phyloP scores from a whole-genome alignment of 2,113 vertebrate species.

The Alces alces region DNA sequence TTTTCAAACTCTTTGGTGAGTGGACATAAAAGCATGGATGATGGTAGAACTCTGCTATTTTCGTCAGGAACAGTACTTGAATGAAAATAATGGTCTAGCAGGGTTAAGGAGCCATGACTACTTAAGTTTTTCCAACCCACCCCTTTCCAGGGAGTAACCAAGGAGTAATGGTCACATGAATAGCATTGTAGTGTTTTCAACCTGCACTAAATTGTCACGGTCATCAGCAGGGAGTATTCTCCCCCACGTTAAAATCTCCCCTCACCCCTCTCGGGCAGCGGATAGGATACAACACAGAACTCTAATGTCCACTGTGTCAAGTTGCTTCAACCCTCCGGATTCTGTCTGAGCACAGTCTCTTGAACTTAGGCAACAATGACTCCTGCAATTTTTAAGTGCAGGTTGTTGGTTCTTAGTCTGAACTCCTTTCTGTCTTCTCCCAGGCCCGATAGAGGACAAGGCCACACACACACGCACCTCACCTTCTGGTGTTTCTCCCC shows the following conservation, averaged over 20 bases:
- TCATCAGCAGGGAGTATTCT: not conserved
- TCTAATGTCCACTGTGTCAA: not conserved
- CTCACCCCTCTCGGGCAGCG: not conserved
- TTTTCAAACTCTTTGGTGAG: not conserved
- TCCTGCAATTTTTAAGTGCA: not conserved
- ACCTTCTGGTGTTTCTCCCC: not conserved
- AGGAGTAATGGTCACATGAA: not conserved
- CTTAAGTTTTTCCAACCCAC: not conserved
- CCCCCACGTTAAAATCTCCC: not conserved
- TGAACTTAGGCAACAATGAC: not conserved
- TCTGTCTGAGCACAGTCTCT: not conserved
- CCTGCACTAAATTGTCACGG: not conserved
- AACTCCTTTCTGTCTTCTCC: not conserved
- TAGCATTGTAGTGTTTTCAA: not conserved
- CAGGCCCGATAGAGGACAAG: not conserved
- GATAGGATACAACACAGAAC: not conserved
- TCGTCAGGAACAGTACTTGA: not conserved
- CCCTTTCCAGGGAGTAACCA: not conserved
- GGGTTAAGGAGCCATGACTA: not conserved
- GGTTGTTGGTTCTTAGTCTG: not conserved
- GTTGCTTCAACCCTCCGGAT: not conserved
- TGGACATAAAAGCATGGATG: not conserved
- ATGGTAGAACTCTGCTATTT: not conserved
- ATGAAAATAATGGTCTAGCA: not conserved
- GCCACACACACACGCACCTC: not conserved